phyloP scores from a whole-genome alignment of 2,888 invertebrate genomes.

The Galerucella pusilla region DNA sequence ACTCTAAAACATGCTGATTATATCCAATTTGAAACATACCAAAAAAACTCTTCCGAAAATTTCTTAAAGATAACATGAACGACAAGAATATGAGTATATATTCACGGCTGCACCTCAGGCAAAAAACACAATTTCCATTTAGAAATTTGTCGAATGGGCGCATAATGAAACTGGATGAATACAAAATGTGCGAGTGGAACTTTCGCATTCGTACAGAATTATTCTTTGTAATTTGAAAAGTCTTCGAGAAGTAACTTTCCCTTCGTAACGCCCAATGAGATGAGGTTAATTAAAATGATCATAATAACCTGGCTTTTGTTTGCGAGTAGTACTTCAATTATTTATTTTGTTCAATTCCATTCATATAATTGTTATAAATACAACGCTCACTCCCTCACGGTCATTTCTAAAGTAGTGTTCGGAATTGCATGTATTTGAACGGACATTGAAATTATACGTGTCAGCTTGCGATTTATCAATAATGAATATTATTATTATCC shows the following conservation, averaged over 20 bases:
- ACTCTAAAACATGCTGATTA: too few relatives aligned
- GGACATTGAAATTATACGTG: too few relatives aligned
- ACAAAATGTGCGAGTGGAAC: constrained; percentile 15
- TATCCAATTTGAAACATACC: too few relatives aligned
- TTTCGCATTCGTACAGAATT: constrained; percentile 23
- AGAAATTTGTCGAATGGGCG: constrained; percentile 24
- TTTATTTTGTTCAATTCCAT: too few relatives aligned
- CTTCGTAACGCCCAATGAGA: constrained; percentile 10
- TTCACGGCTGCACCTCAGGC: not conserved
- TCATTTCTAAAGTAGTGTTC: too few relatives aligned
- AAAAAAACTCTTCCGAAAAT: not conserved
- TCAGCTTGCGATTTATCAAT: too few relatives aligned
- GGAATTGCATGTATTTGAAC: too few relatives aligned
- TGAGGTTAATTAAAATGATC: constrained; percentile 16
- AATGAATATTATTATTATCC: too few relatives aligned
- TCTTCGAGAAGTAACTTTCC: constrained; percentile 18
- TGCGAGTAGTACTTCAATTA: not conserved
- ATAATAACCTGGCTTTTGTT: constrained; percentile 13
- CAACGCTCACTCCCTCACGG: too few relatives aligned
- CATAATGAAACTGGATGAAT: constrained; percentile 28
- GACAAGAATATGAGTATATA: constrained; percentile 11
- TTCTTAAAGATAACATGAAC: constrained; percentile 16
- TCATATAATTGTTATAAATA: too few relatives aligned
- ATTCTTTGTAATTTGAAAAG: constrained; percentile 23
- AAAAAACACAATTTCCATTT: constrained; percentile 27